Evolutionary conservation across 2,797 vertebrate genomes (phyloP), one percentile per base, ranked within the genome.

Genomic region (Ambastaia sidthimunki): DNA sequence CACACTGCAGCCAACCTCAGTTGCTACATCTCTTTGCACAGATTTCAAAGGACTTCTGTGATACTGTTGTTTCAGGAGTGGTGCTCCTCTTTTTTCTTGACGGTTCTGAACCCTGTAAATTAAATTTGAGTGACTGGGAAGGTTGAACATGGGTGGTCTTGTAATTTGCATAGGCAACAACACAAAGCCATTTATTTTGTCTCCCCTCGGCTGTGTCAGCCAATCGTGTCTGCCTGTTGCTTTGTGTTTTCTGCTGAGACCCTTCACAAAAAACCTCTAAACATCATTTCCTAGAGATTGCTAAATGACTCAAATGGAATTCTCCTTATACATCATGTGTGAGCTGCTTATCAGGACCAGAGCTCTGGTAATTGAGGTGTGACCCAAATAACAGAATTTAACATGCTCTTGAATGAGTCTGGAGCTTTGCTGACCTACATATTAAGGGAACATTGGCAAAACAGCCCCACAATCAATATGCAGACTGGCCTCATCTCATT

Each of bases 401-500:
- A 88, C 89, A 57, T 87, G 88, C 91, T 91, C 90, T 93, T 91
- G 89, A 92, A 86, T 87, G 84, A 92, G 89, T 90, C 89, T 87
- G 88, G 86, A 89, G 90, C 90, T 89, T 92, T 89, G 89, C 91
- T 94, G 93, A 94, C 93, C 93, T 92, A 94, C 90, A 93, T 93
- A 88, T 91, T 82, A 69, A 83, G 86, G 89, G 87, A 91, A 89
- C 88, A 88, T 87, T 76, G 88, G 85, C 86, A 85, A 89, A 88
- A 87, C 88, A 88, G 84, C 82, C 84, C 77, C 69, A 72, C 74
- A 86, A 93, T 93, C 92, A 82, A 93, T 92, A 92, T 80, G 78
- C 54, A 7, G 70, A 62, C 76, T 79, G 65, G 23, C 78, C 52
- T 37, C 50, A 7, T 57, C 70, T 72, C 48, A 25, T 23, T 31